Evolutionary conservation across 1,140 invertebrate genomes (phyloP), one percentile per base, ranked within the genome.

Genomic region (Lanistes nyassanus): DNA sequence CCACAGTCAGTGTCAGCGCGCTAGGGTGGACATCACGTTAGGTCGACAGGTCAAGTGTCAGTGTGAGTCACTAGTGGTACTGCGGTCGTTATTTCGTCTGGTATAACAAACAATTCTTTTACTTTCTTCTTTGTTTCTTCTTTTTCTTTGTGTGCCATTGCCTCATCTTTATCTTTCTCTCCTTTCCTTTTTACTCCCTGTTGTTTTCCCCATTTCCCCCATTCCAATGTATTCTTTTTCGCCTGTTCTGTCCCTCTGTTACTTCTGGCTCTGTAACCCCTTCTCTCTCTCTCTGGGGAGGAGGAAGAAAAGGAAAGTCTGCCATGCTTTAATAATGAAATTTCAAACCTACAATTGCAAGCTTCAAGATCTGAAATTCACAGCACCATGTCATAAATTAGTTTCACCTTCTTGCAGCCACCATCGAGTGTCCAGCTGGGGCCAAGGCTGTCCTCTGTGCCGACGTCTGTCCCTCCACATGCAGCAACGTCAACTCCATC

Each of bases 1-100:
- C 86, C 94, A 94, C 5, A 92, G 94, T 77, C 94, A 96, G 85
- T 97, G 96, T 87, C 91, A 92, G 62, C 90, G 95, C 7, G 86
- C 94, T 13, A 95, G 95, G 2, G 78, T 90, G 16, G 51, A 76
- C 3, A 77, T 84, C 53, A 78, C 76, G 37, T 83, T 81, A 83
- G 79, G 85, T n/a, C 68, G 81, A 65, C 73, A 82, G 19, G 76
- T 76, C 5, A 78, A 80, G 19, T 84, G 84, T 77, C 77, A 82
- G 65, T 80, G 84, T 85, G 76, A 78, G 79, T 76, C 4, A n/a
- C n/a, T n/a, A n/a, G n/a, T n/a, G n/a, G n/a, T n/a, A n/a, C n/a
- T n/a, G n/a, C 51, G 13, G 11, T 55, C 51, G 51, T 55, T n/a
- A 13, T n/a, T 55, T n/a, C 51, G 51, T 55, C 53, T n/a, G 53